A percentile compares a stretch with the other conserved stretches of the same genome.
Conservation (phyloP, 2,797 vertebrate species). For the Pseudochirops cupreus region DNA sequence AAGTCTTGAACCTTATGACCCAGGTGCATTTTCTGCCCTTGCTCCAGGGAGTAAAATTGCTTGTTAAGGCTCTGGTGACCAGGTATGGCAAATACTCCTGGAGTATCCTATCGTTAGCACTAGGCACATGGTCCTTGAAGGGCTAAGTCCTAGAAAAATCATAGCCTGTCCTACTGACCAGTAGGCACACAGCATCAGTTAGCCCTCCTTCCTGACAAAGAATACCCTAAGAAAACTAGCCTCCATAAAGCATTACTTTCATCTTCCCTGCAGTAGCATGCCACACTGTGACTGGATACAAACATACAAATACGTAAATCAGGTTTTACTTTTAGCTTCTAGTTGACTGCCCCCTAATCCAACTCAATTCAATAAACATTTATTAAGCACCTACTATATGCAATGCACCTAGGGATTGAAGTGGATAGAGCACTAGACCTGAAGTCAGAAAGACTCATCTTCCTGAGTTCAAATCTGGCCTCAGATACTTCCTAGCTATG, state of each 20-base stretch:
- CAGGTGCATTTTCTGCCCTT: background rate
- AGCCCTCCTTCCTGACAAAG: background rate
- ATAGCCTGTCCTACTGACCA: background rate
- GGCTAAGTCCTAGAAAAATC: background rate
- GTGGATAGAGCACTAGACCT: background rate
- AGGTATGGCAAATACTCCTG: conserved; percentile 45
- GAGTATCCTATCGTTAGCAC: background rate
- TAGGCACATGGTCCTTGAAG: background rate
- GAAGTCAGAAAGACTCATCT: background rate
- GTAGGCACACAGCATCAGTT: background rate
- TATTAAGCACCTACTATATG: background rate
- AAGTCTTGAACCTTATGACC: background rate
- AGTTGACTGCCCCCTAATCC: background rate
- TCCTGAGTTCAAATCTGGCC: background rate
- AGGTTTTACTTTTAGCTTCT: background rate
- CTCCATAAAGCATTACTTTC: background rate
- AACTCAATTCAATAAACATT: background rate
- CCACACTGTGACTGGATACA: background rate
- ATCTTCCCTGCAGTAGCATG: background rate
- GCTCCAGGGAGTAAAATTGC: background rate
- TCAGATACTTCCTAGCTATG: background rate
- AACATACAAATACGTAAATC: background rate
- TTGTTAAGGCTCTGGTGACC: conserved; percentile 14
- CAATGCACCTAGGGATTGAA: background rate
- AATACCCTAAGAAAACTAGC: background rate